A percentile compares a stretch with the other conserved stretches of the same genome.
phyloP scores from a whole-genome alignment of 2,113 vertebrate genomes.

The Fulmarus glacialis region DNA sequence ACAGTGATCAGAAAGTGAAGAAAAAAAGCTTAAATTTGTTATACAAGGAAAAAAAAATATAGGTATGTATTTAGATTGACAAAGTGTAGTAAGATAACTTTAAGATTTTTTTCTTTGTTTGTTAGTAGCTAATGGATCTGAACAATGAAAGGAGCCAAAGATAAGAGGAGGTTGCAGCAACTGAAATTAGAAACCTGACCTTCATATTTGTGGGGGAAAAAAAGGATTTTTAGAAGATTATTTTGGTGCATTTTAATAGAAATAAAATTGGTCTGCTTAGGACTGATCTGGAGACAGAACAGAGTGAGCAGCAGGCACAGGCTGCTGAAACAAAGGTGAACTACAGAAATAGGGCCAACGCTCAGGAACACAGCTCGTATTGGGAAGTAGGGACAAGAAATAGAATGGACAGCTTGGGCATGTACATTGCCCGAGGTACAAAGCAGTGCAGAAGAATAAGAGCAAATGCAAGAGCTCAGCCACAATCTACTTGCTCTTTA shows the following conservation, averaged over 20 bases:
- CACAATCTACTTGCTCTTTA: not conserved
- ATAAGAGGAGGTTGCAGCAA: not conserved
- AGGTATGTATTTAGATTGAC: not conserved
- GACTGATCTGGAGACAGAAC: not conserved
- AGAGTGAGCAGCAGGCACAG: not conserved
- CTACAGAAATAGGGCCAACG: not conserved
- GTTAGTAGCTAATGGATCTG: not conserved
- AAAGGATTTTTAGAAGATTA: not conserved
- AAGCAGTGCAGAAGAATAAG: not conserved
- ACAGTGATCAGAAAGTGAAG: not conserved
- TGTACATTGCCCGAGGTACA: not conserved
- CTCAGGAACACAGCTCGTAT: not conserved
- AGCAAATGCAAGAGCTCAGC: not conserved
- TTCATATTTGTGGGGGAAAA: not conserved
- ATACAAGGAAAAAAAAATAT: not conserved
- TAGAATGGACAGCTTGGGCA: rapidly evolving
- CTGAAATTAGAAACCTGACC: not conserved
- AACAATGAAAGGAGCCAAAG: not conserved
- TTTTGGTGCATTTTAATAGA: not conserved
- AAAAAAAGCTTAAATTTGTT: not conserved
- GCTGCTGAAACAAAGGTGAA: not conserved
- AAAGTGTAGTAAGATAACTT: not conserved
- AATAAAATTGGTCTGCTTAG: not conserved
- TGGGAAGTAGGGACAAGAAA: not conserved
- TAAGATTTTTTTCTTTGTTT: not conserved